A percentile compares a stretch with the other conserved stretches of the same genome.
These are phyloP conservation scores for Sialis fuliginosa DNA, from an alignment of 2,888 invertebrate species.

Conservation along the genomic window DNA sequence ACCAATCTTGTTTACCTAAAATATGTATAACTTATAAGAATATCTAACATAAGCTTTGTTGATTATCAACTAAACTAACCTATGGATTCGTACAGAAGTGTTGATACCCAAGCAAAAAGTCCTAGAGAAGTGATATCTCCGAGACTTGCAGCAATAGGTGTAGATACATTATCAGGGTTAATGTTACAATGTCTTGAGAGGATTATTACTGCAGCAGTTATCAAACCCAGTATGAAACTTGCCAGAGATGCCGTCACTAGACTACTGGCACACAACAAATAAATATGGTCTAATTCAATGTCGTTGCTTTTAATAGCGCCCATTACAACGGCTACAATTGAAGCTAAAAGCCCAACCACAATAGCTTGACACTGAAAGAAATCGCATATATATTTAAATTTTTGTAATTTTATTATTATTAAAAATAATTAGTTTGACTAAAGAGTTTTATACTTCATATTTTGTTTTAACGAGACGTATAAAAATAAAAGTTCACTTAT, in stretches of 20 bases:
- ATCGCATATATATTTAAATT: constrained; percentile 5
- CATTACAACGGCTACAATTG: constrained; percentile 49
- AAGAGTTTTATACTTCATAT: too few relatives aligned
- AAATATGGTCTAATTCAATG: constrained; percentile 44
- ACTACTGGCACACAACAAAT: constrained; percentile 55
- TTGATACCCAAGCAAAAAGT: constrained; percentile 37
- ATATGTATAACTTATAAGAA: constrained; percentile 6
- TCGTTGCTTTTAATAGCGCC: constrained; percentile 43
- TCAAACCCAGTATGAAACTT: constrained; percentile 48
- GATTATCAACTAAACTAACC: constrained; percentile 19
- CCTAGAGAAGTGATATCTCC: constrained; percentile 59
- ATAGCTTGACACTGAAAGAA: constrained; percentile 43
- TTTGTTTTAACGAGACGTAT: too few relatives aligned
- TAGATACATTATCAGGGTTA: constrained; percentile 67
- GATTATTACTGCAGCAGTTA: constrained; percentile 56
- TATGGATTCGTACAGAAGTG: constrained; percentile 35
- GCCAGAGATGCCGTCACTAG: constrained; percentile 65
- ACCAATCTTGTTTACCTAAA: constrained; percentile 36
- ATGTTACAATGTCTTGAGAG: constrained; percentile 47
- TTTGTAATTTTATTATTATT: neutral
- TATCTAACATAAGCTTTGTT: too few relatives aligned
- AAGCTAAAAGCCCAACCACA: constrained; percentile 53
- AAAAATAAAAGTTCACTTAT: too few relatives aligned
- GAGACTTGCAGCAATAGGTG: constrained; percentile 64
- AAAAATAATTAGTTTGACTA: too few relatives aligned